These are phyloP conservation scores for Catostylus mosaicus DNA, from an alignment of 30 jellyfish, hydroid and myxozoan species.

Conservation along the genomic window DNA sequence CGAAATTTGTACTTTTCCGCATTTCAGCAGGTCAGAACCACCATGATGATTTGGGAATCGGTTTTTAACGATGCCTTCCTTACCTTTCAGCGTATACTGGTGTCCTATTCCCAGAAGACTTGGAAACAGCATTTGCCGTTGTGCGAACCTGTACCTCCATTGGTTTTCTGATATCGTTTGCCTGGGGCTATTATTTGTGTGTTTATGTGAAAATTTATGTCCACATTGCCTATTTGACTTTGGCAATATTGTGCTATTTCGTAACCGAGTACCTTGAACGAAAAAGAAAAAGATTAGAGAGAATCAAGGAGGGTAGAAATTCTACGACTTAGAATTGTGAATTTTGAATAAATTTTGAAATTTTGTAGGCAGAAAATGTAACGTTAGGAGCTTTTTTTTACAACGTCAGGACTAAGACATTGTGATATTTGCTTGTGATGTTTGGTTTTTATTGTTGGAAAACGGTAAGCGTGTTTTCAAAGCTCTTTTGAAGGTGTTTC, in stretches of 20 bases:
- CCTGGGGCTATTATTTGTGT: constrained; percentile 49
- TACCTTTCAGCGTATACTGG: constrained; percentile 39
- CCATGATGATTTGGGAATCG: no score
- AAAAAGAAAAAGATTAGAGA: constrained; percentile 4
- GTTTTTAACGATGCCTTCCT: neutral
- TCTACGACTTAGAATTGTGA: neutral
- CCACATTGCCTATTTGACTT: constrained; percentile 7
- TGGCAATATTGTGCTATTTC: constrained; percentile 29
- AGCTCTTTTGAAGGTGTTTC: no score
- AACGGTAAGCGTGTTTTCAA: no score
- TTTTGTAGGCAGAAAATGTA: neutral
- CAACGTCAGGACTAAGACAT: no score
- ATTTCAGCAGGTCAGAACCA: no score
- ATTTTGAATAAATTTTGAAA: neutral
- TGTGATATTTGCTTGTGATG: no score
- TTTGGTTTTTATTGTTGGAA: no score
- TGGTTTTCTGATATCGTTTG: constrained; percentile 55
- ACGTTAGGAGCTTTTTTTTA: no score
- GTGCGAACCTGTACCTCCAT: constrained; percentile 40
- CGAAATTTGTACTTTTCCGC: no score
- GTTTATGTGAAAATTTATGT: constrained; percentile 49
- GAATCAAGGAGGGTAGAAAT: neutral
- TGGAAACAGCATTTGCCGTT: constrained; percentile 46
- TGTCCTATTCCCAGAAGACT: constrained; percentile 16
- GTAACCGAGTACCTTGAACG: constrained; percentile 35